Conservation (phyloP, 2,797 vertebrate species). For the Linurgus olivaceus region DNA sequence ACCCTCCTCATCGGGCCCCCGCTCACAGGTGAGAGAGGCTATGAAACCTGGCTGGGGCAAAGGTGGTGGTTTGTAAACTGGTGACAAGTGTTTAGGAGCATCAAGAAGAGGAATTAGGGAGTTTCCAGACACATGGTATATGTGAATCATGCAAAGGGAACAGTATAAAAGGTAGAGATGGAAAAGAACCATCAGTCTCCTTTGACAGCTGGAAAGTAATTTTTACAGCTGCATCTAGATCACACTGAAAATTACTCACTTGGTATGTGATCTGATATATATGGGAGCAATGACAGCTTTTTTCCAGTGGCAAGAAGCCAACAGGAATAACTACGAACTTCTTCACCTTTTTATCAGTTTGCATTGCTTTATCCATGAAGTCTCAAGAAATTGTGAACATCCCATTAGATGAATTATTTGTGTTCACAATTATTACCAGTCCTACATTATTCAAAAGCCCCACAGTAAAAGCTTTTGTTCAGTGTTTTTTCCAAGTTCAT, state of each 20-base stretch:
- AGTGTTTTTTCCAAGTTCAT: background rate
- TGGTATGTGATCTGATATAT: background rate
- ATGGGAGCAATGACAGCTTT: background rate
- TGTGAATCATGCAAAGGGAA: background rate
- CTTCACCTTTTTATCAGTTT: background rate
- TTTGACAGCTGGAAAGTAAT: background rate
- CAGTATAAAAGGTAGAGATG: background rate
- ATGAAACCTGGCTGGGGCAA: background rate
- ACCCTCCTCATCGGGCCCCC: conserved; percentile 88
- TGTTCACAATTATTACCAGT: background rate
- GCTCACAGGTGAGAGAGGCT: conserved; percentile 83
- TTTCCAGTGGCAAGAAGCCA: background rate
- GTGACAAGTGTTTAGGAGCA: background rate
- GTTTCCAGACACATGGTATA: background rate
- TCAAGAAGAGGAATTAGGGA: background rate
- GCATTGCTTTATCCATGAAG: background rate
- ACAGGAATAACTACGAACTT: background rate
- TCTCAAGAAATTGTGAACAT: background rate
- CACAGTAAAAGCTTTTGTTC: background rate
- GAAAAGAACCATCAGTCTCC: background rate
- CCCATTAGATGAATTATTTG: background rate
- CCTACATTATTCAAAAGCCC: background rate
- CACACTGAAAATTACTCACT: background rate
- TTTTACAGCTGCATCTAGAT: background rate
- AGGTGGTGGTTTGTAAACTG: background rate